These are phyloP conservation scores for Microhierax caerulescens DNA, from an alignment of 2,797 vertebrate genomes.

Conservation along the genomic window DNA sequence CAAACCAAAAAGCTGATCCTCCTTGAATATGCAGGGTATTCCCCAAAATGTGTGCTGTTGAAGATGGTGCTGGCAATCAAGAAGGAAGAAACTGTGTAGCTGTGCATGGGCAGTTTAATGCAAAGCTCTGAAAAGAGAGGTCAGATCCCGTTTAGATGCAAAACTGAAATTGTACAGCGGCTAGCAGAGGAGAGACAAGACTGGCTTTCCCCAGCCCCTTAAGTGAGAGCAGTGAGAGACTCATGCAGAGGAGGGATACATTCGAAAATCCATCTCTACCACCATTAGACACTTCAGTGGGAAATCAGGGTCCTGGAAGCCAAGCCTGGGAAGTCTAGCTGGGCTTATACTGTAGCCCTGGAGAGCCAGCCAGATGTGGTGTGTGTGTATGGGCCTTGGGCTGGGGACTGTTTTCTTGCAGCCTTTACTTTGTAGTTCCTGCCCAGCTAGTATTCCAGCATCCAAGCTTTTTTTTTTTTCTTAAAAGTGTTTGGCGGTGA, in stretches of 20 bases:
- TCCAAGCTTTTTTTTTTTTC: not conserved
- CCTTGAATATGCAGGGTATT: not conserved
- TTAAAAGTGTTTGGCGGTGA: not conserved
- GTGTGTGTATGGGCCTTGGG: rapidly evolving
- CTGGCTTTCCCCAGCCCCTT: not conserved
- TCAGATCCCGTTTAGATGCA: not conserved
- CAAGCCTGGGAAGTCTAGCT: not conserved
- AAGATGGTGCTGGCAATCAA: not conserved
- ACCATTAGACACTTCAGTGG: not conserved
- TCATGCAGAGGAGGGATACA: not conserved
- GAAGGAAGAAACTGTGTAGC: not conserved
- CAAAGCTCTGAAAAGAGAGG: not conserved
- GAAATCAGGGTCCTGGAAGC: not conserved
- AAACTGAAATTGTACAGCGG: not conserved
- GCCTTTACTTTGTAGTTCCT: not conserved
- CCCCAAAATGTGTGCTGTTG: not conserved
- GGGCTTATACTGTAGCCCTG: not conserved
- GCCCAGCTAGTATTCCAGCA: not conserved
- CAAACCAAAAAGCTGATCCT: not conserved
- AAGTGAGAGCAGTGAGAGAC: not conserved
- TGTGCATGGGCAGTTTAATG: not conserved
- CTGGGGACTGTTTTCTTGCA: not conserved
- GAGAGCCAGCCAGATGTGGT: not conserved
- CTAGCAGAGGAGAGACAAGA: not conserved
- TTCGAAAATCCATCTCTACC: not conserved